These are phyloP conservation scores for Callyntrura sp. DNA, from an alignment of 2,888 invertebrate genomes.

Conservation along the genomic window DNA sequence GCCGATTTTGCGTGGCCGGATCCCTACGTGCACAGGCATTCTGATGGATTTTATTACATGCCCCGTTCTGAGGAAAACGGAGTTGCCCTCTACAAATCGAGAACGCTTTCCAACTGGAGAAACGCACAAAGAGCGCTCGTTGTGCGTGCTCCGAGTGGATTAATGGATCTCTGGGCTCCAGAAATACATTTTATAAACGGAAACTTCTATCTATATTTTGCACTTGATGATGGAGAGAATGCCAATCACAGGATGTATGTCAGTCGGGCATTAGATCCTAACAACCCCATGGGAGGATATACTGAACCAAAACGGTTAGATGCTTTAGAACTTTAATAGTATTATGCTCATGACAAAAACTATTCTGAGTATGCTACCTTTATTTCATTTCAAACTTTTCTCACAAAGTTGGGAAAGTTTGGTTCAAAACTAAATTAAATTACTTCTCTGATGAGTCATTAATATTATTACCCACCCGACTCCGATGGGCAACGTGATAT, in stretches of 20 bases:
- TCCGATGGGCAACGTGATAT: not conserved
- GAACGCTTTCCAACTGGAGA: slow-evolving; percentile 76
- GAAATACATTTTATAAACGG: slow-evolving; percentile 77
- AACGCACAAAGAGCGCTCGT: slow-evolving; percentile 71
- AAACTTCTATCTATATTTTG: slow-evolving; percentile 79
- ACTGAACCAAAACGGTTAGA: slow-evolving; percentile 76
- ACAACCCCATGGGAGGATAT: slow-evolving; percentile 79
- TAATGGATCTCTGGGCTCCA: slow-evolving; percentile 78
- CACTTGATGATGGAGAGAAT: slow-evolving; percentile 80
- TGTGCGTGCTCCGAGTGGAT: slow-evolving; percentile 69
- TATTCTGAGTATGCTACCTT: too few relatives aligned
- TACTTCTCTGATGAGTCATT: not conserved
- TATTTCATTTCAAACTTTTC: slow-evolving; percentile 1
- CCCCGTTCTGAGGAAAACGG: slow-evolving; percentile 77
- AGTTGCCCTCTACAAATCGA: slow-evolving; percentile 76
- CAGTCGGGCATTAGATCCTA: slow-evolving; percentile 77
- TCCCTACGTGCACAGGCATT: slow-evolving; percentile 67
- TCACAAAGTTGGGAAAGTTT: not conserved
- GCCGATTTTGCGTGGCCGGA: slow-evolving; percentile 74
- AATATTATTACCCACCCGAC: not conserved
- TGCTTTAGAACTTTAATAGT: not conserved
- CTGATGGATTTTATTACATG: slow-evolving; percentile 81
- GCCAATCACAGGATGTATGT: slow-evolving; percentile 82
- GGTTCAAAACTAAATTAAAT: not conserved
- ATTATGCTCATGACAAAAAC: too few relatives aligned